phyloP scores from a whole-genome alignment of 2,888 invertebrate genomes.

The Cactoblastis cactorum region DNA sequence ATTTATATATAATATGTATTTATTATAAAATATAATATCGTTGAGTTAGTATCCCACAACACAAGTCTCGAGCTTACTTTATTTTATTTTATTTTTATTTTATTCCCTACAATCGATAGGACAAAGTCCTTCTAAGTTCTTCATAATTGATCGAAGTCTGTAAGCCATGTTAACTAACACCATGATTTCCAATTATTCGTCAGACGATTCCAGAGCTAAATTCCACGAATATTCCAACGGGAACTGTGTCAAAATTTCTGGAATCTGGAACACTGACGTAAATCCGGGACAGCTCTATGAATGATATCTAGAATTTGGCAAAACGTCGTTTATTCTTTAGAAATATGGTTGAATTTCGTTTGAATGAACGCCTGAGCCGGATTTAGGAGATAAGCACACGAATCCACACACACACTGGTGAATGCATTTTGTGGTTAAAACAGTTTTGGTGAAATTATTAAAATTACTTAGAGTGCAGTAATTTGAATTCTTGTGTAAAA shows the following conservation, averaged over 20 bases:
- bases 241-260: neutral
- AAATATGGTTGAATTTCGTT: neutral
- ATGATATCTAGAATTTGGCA: neutral
- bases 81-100: no score
- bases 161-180: no score
- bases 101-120: no score
- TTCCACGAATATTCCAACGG: no score
- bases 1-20: no score
- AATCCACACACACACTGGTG: neutral
- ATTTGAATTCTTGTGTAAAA: neutral
- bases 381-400: neutral
- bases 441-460: neutral
- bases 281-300: neutral
- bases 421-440: neutral
- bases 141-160: no score
- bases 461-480: neutral
- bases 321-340: neutral
- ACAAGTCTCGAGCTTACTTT: no score
- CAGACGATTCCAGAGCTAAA: no score
- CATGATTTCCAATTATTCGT: no score
- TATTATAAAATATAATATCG: no score
- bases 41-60: no score
- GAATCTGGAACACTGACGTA: slow-evolving; percentile 1
- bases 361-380: neutral
- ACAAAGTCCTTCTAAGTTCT: no score